These are phyloP conservation scores for Plebejus melissa DNA, from an alignment of 2,888 invertebrate species.

Conservation along the genomic window DNA sequence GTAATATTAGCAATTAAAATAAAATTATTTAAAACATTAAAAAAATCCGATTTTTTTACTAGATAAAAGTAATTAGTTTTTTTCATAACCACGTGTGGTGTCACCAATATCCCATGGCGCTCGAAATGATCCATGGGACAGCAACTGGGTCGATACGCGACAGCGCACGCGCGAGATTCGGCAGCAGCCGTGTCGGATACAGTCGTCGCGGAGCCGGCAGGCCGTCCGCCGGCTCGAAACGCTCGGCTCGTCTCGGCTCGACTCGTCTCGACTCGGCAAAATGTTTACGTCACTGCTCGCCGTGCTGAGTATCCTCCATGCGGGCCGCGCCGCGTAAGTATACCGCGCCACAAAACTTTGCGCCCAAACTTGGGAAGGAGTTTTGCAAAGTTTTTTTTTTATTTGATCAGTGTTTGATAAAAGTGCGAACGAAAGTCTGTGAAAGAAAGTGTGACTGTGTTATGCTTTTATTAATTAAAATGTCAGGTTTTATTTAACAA, in stretches of 20 bases:
- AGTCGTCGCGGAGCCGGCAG: slow-evolving; percentile 6
- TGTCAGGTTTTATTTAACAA: not conserved
- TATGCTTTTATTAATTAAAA: not conserved
- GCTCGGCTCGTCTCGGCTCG: not conserved
- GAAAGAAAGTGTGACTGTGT: not conserved
- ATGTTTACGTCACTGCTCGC: slow-evolving; percentile 5
- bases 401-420: not conserved
- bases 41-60: not conserved
- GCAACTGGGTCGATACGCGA: not conserved
- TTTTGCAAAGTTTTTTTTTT: not conserved
- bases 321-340: slow-evolving; percentile 18
- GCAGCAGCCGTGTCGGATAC: not conserved
- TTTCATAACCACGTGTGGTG: not conserved
- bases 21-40: not conserved
- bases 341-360: not conserved
- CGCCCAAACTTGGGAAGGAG: not conserved
- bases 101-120: not conserved
- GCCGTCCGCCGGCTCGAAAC: not conserved
- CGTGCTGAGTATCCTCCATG: not conserved
- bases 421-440: not conserved
- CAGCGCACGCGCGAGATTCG: slow-evolving; percentile 7
- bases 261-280: not conserved
- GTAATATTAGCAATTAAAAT: not conserved
- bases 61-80: no score
- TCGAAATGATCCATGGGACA: slow-evolving; percentile 4